Base-by-base conservation (phyloP, 1,140 invertebrate species). In the Pseudomyrmex concolor region DNA sequence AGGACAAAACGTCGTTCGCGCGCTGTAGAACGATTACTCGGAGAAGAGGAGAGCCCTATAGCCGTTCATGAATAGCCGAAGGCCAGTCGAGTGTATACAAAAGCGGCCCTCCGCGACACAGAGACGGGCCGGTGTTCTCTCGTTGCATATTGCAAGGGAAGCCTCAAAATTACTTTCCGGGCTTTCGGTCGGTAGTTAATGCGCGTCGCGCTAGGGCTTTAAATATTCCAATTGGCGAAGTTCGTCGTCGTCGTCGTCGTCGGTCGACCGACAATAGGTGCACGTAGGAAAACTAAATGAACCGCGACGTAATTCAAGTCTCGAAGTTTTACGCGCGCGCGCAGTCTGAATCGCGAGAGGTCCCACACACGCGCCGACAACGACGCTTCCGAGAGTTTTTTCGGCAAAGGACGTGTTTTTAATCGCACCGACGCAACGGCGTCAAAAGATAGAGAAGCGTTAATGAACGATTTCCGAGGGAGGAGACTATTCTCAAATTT, bases 61-160 rank as follows among this genome's bases (percentile, higher is more conserved):
- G 67, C 57, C 66, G 22, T 70, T 73, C 70, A 85, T 82, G 70
- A 85, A 85, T 68, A 62, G 68, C 68, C 78, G 73, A 72, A 62
- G 67, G 48, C 48, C 34, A 34, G 34, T 34, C 73, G 66, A 70
- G 54, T 80, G 66, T 80, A 34, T 34, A 80, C 76, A 80, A 80
- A 80, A 80, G 76, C 74, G 62, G 62, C 25, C 34, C 45, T 57
- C 57, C 60, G 55, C 25, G 60, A n/a, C 73, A 76, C 66, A 70
- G 51, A 70, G 51, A 68, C 51, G 77, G 34, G 17, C 59, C 12
- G 48, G 48, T 80, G 70, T 80, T 77, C 76, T 43, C 71, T 84
- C 84, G 67, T 73, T 83, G 84, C 78, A 85, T 85, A 85, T 85
- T 85, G 70, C 80, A 85, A 83, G 84, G 78, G 80, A 82, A 81